A percentile compares a stretch with the other conserved stretches of the same genome.
These are phyloP conservation scores for Ariolimax columbianus DNA, from an alignment of 2,888 invertebrate species.

Conservation along the genomic window DNA sequence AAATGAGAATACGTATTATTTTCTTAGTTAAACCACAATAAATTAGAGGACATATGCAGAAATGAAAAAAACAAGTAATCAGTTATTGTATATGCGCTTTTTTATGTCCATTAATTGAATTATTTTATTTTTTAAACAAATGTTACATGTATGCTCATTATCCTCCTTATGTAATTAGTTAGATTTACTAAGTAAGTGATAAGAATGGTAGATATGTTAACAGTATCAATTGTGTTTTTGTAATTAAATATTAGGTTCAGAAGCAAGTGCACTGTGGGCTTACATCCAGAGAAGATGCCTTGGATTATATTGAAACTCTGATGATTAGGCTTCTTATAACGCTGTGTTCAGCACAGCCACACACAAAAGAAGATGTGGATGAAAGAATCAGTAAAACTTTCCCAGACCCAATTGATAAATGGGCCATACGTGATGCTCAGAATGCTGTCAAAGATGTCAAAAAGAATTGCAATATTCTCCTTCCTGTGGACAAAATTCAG, in stretches of 20 bases:
- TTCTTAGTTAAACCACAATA: too few relatives aligned
- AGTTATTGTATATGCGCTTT: too few relatives aligned
- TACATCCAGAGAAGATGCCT: slow-evolving; percentile 88
- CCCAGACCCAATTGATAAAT: slow-evolving; percentile 95
- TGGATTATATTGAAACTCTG: slow-evolving; percentile 93
- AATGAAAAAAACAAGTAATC: too few relatives aligned
- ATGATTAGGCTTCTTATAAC: slow-evolving; percentile 91
- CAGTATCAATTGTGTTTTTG: not conserved
- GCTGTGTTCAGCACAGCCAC: slow-evolving; percentile 85
- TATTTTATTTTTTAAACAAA: too few relatives aligned
- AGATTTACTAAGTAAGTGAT: not conserved
- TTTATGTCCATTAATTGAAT: too few relatives aligned
- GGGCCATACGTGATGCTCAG: slow-evolving; percentile 93
- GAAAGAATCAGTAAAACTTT: slow-evolving; percentile 93
- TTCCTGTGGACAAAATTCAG: slow-evolving; percentile 94
- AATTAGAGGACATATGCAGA: too few relatives aligned
- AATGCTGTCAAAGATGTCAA: slow-evolving; percentile 89
- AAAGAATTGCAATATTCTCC: slow-evolving; percentile 81
- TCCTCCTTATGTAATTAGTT: not conserved
- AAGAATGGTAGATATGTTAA: not conserved
- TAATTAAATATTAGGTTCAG: slow-evolving; percentile 85
- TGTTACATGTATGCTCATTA: not conserved
- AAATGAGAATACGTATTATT: too few relatives aligned
- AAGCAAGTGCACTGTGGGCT: slow-evolving; percentile 82
- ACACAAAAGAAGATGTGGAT: slow-evolving; percentile 86